Conservation (phyloP, 30 jellyfish, hydroid and myxozoan species). For the Sanderia malayensis region DNA sequence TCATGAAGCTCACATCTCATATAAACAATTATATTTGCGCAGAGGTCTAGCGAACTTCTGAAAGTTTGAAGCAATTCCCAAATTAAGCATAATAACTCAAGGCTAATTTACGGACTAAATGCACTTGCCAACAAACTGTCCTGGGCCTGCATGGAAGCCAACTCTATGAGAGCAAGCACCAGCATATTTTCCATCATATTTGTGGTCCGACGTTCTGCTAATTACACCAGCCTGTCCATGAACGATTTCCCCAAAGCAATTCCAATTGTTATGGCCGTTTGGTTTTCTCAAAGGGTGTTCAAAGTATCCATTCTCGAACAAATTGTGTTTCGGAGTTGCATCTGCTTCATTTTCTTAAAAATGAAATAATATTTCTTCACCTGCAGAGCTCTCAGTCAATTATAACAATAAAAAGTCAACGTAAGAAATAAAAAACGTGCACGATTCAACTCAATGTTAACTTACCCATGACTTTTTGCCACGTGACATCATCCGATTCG, state of each 20-base stretch:
- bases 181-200: conserved; percentile 49
- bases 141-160: conserved; percentile 87
- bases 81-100: too few species aligned
- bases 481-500: conserved; percentile 36
- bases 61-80: too few species aligned
- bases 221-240: conserved; percentile 65
- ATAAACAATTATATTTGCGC: too few species aligned
- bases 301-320: conserved; percentile 57
- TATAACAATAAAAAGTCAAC: too few species aligned
- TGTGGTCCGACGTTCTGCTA: conserved; percentile 45
- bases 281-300: conserved; percentile 41
- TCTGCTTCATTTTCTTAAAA: neutral
- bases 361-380: too few species aligned
- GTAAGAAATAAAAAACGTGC: too few species aligned
- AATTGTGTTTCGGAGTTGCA: conserved; percentile 4
- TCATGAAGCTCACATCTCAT: too few species aligned
- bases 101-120: too few species aligned
- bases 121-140: conserved; percentile 79
- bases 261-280: conserved; percentile 32
- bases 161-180: conserved; percentile 70
- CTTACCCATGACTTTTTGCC: conserved; percentile 1
- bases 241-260: conserved; percentile 68
- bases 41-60: too few species aligned
- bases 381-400: too few species aligned
- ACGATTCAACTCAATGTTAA: neutral